These are phyloP conservation scores for Nomada lathburiana DNA, from an alignment of 2,888 invertebrate species.

Conservation along the genomic window DNA sequence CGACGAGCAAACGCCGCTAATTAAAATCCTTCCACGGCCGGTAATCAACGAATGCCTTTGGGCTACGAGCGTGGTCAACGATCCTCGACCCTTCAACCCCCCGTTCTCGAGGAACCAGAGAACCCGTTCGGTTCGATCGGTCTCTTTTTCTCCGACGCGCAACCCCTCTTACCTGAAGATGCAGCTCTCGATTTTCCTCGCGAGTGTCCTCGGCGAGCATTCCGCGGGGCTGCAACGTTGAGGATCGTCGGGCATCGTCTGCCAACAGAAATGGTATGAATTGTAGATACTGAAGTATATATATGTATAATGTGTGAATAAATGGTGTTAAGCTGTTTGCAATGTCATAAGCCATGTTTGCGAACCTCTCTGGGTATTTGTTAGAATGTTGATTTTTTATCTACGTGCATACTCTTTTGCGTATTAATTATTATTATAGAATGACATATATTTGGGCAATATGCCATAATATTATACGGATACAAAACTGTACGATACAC, in stretches of 20 bases:
- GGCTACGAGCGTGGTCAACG: constrained; percentile 81
- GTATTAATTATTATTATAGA: too few species aligned
- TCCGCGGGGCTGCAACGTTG: constrained; percentile 25
- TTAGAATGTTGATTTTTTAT: too few species aligned
- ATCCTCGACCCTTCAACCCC: constrained; percentile 64
- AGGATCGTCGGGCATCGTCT: constrained; percentile 53
- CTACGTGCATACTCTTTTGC: too few species aligned
- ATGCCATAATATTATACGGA: too few species aligned
- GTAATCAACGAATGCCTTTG: constrained; percentile 82
- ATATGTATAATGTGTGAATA: background rate
- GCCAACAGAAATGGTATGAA: constrained; percentile 16
- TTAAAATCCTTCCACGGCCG: constrained; percentile 82
- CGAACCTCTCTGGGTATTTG: too few species aligned
- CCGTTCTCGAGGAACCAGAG: constrained; percentile 30
- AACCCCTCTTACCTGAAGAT: constrained; percentile 63
- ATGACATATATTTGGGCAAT: too few species aligned
- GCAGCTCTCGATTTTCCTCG: constrained; percentile 64
- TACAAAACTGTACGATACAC: too few species aligned
- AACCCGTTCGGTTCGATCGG: constrained; percentile 36
- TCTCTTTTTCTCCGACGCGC: constrained; percentile 12
- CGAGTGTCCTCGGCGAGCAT: constrained; percentile 52
- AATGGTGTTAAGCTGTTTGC: too few species aligned
- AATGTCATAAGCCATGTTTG: too few species aligned
- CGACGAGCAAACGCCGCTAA: constrained; percentile 82
- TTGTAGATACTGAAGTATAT: background rate